Evolutionary conservation across 2,888 invertebrate genomes (phyloP).

Genomic region (Rhagonycha fulva): DNA sequence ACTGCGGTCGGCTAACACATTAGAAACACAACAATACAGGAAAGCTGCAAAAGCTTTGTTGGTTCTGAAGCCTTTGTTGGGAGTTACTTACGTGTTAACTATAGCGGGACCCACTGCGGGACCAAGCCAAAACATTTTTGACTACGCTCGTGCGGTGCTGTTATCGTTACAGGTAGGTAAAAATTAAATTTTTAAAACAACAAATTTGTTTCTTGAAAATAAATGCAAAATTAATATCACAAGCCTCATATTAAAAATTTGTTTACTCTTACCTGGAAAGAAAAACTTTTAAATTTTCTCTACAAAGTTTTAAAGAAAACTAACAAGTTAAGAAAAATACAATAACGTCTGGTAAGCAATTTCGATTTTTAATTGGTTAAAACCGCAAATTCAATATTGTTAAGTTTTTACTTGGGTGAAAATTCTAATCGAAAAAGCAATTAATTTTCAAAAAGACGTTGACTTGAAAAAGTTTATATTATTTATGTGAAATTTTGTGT

Average conservation of each 20-base stretch:
- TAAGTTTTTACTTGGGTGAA: background rate
- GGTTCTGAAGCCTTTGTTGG: slow-evolving; percentile 90
- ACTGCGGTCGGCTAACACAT: slow-evolving; percentile 84
- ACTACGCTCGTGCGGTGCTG: slow-evolving; percentile 78
- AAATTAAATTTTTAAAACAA: background rate
- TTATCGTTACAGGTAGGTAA: slow-evolving; percentile 88
- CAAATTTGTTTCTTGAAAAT: background rate
- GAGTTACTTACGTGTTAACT: slow-evolving; percentile 87
- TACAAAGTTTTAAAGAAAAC: background rate
- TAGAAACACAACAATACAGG: slow-evolving; percentile 88
- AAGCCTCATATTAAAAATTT: background rate
- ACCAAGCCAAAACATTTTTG: slow-evolving; percentile 75
- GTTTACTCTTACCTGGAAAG: background rate
- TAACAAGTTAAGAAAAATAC: background rate
- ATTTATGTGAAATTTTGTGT: background rate
- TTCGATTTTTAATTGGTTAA: background rate
- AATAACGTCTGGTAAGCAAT: background rate
- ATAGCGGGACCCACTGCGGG: slow-evolving; percentile 85
- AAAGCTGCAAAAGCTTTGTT: slow-evolving; percentile 90
- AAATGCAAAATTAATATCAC: background rate
- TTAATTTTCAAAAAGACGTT: background rate
- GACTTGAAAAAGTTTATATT: background rate
- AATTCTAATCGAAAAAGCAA: background rate
- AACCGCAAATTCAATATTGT: background rate
- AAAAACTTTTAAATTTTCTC: background rate